Evolutionary conservation across 2,113 vertebrate genomes (phyloP), one percentile per base, ranked within the genome.

Genomic region (Oncorhynchus nerka): DNA sequence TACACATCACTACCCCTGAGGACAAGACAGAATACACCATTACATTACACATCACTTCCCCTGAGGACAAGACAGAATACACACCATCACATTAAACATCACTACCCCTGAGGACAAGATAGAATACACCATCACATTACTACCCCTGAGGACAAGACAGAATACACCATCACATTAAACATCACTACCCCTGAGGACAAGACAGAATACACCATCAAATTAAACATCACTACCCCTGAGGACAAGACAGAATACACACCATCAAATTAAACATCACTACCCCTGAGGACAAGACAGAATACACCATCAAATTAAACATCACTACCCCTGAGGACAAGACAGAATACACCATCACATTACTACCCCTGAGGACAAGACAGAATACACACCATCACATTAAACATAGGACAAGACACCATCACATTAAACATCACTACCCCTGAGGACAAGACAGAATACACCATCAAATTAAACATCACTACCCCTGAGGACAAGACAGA

Each of bases 141-240:
- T 93, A 7, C 32, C 32, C 6, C 32, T 34, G 32, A 32, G 32
- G 32, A 7, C 0, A 7, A 20, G 1, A 59, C 15, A 34, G 5
- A 7, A 34, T 34, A 34, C 32, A 34, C 32, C 32, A 7, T 34
- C 0, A 34, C 34, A 34, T 34, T 34, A 61, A 1, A 34, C 32
- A 34, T 34, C 1, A 34, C 34, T 34, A 34, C 34, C 34, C 34
- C 34, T 34, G 34, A 34, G 34, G 34, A 34, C 6, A 34, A 71
- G 26, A 61, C 16, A 34, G 34, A 7, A 34, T 34, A 34, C 34
- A 7, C 34, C 34, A 34, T 7, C 6, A 34, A 5, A 34, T 34
- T 34, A 61, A 32, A 91, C 73, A 0, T 69, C 77, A 75, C 90
- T 93, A 5, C 90, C 92, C 79, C 96, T 97, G 87, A 71, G 26